These are phyloP conservation scores for Apis cerana DNA, from an alignment of 1,140 invertebrate species.

Conservation along the genomic window DNA sequence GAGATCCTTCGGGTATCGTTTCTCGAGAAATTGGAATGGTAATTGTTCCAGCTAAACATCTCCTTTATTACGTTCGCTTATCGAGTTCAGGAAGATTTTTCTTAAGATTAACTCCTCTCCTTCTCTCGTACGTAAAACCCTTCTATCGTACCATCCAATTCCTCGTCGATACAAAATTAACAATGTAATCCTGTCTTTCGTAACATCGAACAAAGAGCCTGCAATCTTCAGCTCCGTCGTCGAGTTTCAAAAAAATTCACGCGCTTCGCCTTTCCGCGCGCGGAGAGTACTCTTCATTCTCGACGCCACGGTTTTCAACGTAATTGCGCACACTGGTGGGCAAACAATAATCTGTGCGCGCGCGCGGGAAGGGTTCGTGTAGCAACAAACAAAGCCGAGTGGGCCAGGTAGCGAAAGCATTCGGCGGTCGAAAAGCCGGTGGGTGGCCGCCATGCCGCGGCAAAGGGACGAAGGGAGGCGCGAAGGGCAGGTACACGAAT, in stretches of 20 bases:
- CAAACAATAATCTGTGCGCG: conserved; percentile 11
- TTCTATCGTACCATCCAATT: too few relatives aligned
- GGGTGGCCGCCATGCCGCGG: not conserved
- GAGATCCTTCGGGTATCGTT: too few relatives aligned
- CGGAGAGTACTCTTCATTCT: not conserved
- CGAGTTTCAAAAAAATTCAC: not conserved
- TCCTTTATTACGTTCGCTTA: too few relatives aligned
- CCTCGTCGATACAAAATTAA: too few relatives aligned
- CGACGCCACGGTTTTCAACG: conserved; percentile 3
- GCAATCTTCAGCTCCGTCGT: too few relatives aligned
- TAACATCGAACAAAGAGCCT: too few relatives aligned
- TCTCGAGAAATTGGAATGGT: not conserved
- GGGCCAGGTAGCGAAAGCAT: conserved; percentile 26
- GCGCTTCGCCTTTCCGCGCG: not conserved
- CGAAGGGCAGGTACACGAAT: conserved; percentile 14
- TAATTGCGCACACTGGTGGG: conserved; percentile 12
- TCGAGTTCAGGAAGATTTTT: too few relatives aligned
- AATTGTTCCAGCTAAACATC: too few relatives aligned
- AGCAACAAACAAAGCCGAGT: conserved; percentile 26
- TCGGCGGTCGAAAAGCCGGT: conserved; percentile 6
- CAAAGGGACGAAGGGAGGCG: not conserved
- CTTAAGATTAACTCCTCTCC: too few relatives aligned
- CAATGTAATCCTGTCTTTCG: too few relatives aligned
- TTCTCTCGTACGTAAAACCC: too few relatives aligned
- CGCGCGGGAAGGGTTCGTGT: not conserved